phyloP scores from a whole-genome alignment of 2,113 vertebrate species.

The Ivindomyrus marchei region DNA sequence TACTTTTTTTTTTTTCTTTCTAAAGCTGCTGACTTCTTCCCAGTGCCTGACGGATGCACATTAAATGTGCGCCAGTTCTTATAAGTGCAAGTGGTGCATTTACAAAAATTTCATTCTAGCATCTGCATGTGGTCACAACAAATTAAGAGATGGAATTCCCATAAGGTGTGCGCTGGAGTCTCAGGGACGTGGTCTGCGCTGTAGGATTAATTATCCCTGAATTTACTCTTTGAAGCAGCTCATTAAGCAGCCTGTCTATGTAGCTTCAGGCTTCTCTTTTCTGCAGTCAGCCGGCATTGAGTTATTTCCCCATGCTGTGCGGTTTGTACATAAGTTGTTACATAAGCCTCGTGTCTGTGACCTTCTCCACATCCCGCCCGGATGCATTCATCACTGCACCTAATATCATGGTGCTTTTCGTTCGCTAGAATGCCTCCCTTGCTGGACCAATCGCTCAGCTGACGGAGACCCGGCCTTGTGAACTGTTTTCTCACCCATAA shows the following conservation, averaged over 20 bases:
- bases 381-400: neutral
- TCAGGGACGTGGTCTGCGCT: neutral
- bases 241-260: neutral
- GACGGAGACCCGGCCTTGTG: neutral
- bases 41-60: neutral
- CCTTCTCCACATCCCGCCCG: neutral
- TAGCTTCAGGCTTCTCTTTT: neutral
- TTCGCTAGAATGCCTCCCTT: neutral
- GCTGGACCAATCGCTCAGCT: neutral
- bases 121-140: neutral
- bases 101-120: neutral
- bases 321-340: neutral
- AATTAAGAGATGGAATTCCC: neutral
- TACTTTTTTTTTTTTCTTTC: neutral
- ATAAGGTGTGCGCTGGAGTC: neutral
- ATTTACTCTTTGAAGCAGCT: conserved; percentile 2
- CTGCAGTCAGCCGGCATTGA: neutral
- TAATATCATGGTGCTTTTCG: neutral
- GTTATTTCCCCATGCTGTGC: neutral
- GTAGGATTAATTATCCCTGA: neutral
- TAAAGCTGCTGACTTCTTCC: neutral
- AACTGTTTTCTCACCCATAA: neutral
- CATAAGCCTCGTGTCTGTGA: neutral
- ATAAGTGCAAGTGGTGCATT: neutral
- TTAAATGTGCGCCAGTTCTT: neutral